phyloP scores from a whole-genome alignment of 2,888 invertebrate species.

The Diogma glabrata region DNA sequence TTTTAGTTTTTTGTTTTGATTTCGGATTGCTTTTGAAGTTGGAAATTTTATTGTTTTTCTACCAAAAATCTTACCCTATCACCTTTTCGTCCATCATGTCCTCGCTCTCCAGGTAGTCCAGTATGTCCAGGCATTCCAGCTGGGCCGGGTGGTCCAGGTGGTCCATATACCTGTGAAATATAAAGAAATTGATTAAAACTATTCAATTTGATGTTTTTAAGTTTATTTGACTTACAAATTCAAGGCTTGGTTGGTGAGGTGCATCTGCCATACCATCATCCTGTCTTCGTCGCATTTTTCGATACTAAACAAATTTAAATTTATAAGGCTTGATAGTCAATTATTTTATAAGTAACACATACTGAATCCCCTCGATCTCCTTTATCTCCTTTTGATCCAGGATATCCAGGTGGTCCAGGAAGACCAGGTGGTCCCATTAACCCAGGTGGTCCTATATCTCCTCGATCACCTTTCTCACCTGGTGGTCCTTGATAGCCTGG shows the following conservation, averaged over 20 bases:
- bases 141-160: conserved; percentile 45
- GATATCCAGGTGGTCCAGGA: conserved; percentile 73
- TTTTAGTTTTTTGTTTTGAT: neutral
- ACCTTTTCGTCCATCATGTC: conserved; percentile 68
- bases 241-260: conserved; percentile 34
- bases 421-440: conserved; percentile 87
- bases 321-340: conserved; percentile 5
- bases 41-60: no score
- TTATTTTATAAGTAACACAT: conserved; percentile 35
- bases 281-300: conserved; percentile 37
- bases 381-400: conserved; percentile 80
- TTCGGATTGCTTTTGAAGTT: no score
- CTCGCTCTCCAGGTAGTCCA: conserved; percentile 43
- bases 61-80: conserved; percentile 68
- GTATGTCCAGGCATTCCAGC: conserved; percentile 60
- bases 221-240: conserved; percentile 36
- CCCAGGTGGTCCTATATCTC: conserved; percentile 87
- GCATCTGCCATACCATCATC: conserved; percentile 38
- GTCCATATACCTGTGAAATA: conserved; percentile 47
- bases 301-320: conserved; percentile 28
- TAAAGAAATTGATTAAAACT: neutral
- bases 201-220: conserved; percentile 8
- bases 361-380: conserved; percentile 91
- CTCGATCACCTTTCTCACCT: conserved; percentile 73
- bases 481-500: conserved; percentile 72